These are phyloP conservation scores for Ciconia stormi DNA, from an alignment of 2,113 vertebrate species.

Conservation along the genomic window DNA sequence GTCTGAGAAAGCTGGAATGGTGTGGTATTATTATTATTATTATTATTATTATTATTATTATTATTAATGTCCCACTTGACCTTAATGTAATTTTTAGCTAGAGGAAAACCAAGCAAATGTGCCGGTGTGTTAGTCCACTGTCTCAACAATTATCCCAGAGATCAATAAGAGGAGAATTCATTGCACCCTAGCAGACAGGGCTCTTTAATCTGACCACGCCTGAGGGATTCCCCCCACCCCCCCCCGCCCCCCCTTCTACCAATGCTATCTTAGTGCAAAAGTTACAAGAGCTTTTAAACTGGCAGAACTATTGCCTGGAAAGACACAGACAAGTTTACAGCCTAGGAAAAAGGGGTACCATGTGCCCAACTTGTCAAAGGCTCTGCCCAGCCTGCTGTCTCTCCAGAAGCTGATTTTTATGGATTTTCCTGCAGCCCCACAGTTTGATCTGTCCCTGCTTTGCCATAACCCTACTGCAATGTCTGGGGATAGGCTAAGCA, in stretches of 20 bases:
- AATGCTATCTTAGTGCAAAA: background rate
- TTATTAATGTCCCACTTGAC: background rate
- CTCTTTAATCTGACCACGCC: background rate
- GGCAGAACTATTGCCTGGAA: background rate
- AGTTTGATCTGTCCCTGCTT: background rate
- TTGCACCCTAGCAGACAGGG: background rate
- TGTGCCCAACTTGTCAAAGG: background rate
- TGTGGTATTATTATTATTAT: background rate
- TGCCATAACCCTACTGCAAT: background rate
- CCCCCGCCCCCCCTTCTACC: background rate
- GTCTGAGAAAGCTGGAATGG: background rate
- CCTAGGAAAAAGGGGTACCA: background rate
- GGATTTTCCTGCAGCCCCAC: background rate
- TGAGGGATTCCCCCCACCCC: fast-evolving
- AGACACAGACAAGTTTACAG: background rate
- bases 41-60: background rate
- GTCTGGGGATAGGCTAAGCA: background rate
- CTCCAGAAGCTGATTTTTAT: background rate
- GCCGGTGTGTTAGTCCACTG: background rate
- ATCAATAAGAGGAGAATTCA: background rate
- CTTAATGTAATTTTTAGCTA: background rate
- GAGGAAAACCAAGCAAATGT: background rate
- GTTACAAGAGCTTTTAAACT: background rate
- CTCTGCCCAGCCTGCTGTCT: background rate
- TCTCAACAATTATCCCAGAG: background rate